Evolutionary conservation across 2,113 vertebrate species (phyloP), one percentile per base, ranked within the genome.

Genomic region (Xenotilapia flavipinnis): DNA sequence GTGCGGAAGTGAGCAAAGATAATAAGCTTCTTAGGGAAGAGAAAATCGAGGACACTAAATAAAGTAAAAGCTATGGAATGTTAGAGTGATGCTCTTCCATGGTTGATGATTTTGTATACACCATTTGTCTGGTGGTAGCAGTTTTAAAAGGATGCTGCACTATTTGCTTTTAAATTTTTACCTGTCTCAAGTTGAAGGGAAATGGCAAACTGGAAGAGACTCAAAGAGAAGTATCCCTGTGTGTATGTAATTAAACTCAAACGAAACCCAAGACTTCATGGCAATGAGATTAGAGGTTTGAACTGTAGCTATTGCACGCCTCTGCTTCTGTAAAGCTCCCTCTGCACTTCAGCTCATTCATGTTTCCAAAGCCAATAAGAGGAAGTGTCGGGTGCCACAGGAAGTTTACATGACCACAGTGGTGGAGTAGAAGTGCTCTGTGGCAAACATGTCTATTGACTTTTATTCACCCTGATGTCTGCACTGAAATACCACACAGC

Each of bases 361-460:
- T 17, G 45, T 75, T 84, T 68, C 86, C 84, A 84, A 68, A 87
- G 54, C 85, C 79, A 88, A 8, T 42, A 70, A 28, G 75, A 92
- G 90, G 93, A 94, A 91, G 90, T 80, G 70, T 82, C 38, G 45
- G 73, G 21, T 73, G 65, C 53, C 56, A 33, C 56, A 65, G 90
- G 88, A 93, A 90, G 91, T 91, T 88, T 73, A 85, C 58, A 12
- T 26, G 80, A 90, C 87, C 87, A 84, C 83, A 86, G 81, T 53
- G 19, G 82, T 17, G 23, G 84, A 86, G 84, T 23, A 19, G 54
- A 87, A 82, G 87, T 53, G 56, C 14, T 15, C 77, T 77, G 86
- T 60, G 86, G 86, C 77, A 80, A 83, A 84, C n/a, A 6, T 80
- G 87, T 80, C 49, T 68, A 36, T 83, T 87, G 86, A 89, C 83